phyloP scores from a whole-genome alignment of 2,888 invertebrate genomes.

The Dryadula phaetusa region DNA sequence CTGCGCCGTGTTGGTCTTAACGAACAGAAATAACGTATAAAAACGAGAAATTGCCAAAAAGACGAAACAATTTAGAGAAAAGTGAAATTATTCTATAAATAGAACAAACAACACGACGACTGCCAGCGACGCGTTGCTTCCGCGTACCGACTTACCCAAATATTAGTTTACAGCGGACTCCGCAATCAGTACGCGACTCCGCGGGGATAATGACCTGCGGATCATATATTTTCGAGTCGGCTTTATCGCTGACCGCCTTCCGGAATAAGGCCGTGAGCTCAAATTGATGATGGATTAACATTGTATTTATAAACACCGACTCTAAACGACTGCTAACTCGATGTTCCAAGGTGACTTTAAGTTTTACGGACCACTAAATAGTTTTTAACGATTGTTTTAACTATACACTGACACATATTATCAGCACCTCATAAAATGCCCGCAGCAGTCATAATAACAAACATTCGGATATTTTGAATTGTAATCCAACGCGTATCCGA shows the following conservation, averaged over 20 bases:
- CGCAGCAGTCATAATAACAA: not conserved
- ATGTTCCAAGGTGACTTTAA: too few species aligned
- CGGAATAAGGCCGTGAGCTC: not conserved
- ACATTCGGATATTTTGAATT: not conserved
- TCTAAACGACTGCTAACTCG: too few species aligned
- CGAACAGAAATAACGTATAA: too few species aligned
- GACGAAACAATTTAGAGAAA: not conserved
- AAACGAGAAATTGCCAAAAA: too few species aligned
- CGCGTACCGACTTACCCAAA: slow-evolving; percentile 10
- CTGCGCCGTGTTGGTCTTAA: too few species aligned
- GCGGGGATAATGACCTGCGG: slow-evolving; percentile 6
- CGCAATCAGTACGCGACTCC: not conserved
- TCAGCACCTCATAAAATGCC: not conserved
- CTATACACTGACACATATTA: too few species aligned
- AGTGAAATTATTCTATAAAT: not conserved
- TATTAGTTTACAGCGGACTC: slow-evolving; percentile 6
- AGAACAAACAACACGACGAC: not conserved
- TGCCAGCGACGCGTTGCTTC: slow-evolving; percentile 2
- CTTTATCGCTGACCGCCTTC: slow-evolving; percentile 12
- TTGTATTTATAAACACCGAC: not conserved
- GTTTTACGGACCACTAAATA: too few species aligned
- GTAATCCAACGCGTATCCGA: not conserved
- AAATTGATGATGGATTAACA: not conserved
- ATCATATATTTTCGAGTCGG: not conserved
- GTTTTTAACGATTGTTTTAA: too few species aligned